Base-by-base conservation (phyloP, 2,888 invertebrate genomes). In the Alentia gelatinosa region DNA sequence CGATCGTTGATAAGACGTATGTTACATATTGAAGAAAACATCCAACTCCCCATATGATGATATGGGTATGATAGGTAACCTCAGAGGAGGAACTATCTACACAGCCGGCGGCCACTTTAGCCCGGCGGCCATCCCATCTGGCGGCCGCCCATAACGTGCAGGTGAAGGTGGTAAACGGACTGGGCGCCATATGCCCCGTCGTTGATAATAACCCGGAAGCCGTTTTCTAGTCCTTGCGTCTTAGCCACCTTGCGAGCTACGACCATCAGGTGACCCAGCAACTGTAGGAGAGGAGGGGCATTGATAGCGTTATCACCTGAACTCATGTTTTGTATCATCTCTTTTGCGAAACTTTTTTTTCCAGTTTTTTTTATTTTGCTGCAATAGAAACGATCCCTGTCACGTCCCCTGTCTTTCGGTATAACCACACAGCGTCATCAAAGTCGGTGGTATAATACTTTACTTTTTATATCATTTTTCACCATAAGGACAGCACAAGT, bases 91-190 rank as follows among this genome's bases (percentile, higher is more conserved):
- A n/a, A n/a, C n/a, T n/a, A n/a, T n/a, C n/a, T n/a, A n/a, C n/a
- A n/a, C n/a, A n/a, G n/a, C n/a, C 5, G 3, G 1, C 1, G n/a
- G 56, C n/a, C 3, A 3, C 30, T 74, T 94, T 95, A 95, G 50
- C 95, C 95, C 26, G 99, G 99, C 23, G 99, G 99, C 99, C 99
- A 99, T 56, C 97, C 96, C 97, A 99, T 96, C 96, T 99, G 99
- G 42, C 99, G 97, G 19, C 99, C 99, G 83, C 99, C 99, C 88
- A 99, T 96, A 93, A 99, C 98, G 95, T 99, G 99, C 75, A 99
- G 96, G 96, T 99, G 99, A 89, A 99, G 97, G 96, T 99, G 99
- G 96, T 98, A 99, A 3, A 99, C 99, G 63, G 98, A 98, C 95
- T 99, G 99, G 0, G 98, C 98, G 0, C 99, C 99, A 94, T 98